Evolutionary conservation across 1,140 invertebrate species (phyloP).

Genomic region (Tetramorium simillimum): DNA sequence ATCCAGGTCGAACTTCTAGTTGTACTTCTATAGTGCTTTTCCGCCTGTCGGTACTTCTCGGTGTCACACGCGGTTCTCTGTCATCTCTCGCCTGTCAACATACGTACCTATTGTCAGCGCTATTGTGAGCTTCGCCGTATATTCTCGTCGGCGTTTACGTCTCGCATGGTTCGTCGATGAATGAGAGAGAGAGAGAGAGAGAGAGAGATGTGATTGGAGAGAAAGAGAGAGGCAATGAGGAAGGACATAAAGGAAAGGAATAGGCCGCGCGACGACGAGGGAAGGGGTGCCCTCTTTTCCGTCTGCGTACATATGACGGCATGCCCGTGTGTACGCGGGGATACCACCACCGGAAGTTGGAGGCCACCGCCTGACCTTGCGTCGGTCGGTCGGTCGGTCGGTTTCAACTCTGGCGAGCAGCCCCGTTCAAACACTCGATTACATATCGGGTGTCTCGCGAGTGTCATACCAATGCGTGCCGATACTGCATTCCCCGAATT

Average conservation of each 20-base stretch:
- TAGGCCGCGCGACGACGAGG: slow-evolving; percentile 25
- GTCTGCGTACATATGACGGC: slow-evolving; percentile 64
- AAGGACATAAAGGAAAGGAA: slow-evolving; percentile 46
- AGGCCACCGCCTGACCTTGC: slow-evolving; percentile 85
- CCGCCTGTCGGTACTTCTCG: slow-evolving; percentile 19
- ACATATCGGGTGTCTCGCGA: slow-evolving; percentile 71
- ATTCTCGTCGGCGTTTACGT: slow-evolving; percentile 17
- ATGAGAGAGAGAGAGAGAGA: slow-evolving; percentile 6
- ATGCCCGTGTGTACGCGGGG: slow-evolving; percentile 67
- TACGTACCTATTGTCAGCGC: slow-evolving; percentile 24
- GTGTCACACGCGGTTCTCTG: slow-evolving; percentile 28
- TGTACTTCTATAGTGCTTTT: slow-evolving; percentile 45
- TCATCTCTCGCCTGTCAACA: slow-evolving; percentile 42
- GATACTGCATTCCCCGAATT: background rate
- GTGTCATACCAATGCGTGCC: background rate
- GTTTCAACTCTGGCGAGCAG: slow-evolving; percentile 76
- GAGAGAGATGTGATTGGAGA: slow-evolving; percentile 14
- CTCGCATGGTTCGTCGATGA: background rate
- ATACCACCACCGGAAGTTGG: slow-evolving; percentile 84
- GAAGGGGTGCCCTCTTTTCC: slow-evolving; percentile 65
- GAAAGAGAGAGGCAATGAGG: slow-evolving; percentile 23
- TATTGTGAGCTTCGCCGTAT: slow-evolving; percentile 19
- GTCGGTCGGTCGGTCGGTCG: slow-evolving; percentile 72
- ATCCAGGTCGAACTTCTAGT: slow-evolving; percentile 35
- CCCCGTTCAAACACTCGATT: slow-evolving; percentile 74